Evolutionary conservation across 2,888 invertebrate species (phyloP).

Genomic region (Cinara cedri): DNA sequence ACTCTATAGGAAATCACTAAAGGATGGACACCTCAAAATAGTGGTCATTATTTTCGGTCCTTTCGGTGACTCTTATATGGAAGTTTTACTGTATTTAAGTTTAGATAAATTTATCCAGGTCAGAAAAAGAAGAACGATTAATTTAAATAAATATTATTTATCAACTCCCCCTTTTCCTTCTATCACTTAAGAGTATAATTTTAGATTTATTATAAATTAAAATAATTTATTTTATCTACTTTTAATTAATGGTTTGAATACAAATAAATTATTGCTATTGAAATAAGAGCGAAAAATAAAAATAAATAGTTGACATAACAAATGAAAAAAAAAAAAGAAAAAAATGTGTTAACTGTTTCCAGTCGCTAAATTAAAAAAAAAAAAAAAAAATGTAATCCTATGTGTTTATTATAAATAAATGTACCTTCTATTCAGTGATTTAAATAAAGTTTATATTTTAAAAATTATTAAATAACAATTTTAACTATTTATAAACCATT

Average conservation of each 20-base stretch:
- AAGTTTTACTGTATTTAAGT: too few species aligned
- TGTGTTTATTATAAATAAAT: constrained; percentile 3
- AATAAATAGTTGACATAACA: constrained; percentile 9
- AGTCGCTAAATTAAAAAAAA: neutral
- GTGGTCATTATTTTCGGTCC: too few species aligned
- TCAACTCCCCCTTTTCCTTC: too few species aligned
- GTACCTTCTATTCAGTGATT: neutral
- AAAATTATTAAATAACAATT: neutral
- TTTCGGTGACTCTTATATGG: too few species aligned
- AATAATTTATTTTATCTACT: constrained; percentile 11
- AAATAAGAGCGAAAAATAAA: constrained; percentile 4
- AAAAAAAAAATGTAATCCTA: neutral
- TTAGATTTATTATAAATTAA: constrained; percentile 6
- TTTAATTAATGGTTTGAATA: neutral
- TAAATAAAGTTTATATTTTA: neutral
- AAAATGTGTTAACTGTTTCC: neutral
- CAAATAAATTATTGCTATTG: constrained; percentile 19
- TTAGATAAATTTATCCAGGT: too few species aligned
- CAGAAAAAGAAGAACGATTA: too few species aligned
- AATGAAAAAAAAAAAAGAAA: constrained; percentile 7
- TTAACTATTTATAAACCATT: neutral
- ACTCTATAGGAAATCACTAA: too few species aligned
- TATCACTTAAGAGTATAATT: neutral
- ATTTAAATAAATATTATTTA: too few species aligned
- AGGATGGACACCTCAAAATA: too few species aligned